Evolutionary conservation across 1,140 invertebrate species (phyloP), one percentile per base, ranked within the genome.

Genomic region (Drosophila littoralis): DNA sequence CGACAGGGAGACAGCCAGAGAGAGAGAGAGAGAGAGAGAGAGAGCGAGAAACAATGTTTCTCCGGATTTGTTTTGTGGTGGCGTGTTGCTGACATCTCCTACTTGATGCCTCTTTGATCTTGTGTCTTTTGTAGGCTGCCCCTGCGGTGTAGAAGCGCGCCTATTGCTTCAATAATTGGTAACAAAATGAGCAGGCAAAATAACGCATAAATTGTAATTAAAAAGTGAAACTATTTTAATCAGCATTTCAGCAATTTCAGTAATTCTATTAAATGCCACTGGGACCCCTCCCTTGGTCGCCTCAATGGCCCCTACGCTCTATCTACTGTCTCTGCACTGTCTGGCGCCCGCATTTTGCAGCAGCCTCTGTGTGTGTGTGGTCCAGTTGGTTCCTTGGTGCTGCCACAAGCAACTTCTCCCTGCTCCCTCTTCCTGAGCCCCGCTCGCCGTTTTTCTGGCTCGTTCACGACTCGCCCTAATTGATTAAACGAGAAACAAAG

Each of bases 211-310:
- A 88, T 88, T 54, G 80, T 89, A 89, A 88, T 88, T 88, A 88
- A 88, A 89, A 89, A 88, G 83, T 88, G 84, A 79, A 89, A 88
- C 84, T 88, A 88, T 88, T 88, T 88, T 83, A 88, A 88, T 88
- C 79, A 89, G 76, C 65, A 77, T 88, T 88, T 86, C 83, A 88
- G 83, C 83, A 89, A 83, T 88, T 88, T 86, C 83, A 88, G 83
- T 84, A 89, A 83, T 88, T 89, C 83, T 80, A 88, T 88, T 88
- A 88, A 51, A 46, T 52, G 40, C 35, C 42, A 35, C 15, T 52
- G 42, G 8, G n/a, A 7, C 12, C 28, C 9, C 5, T 10, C 36
- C 0, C 63, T 22, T 6, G 6, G 17, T 8, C 17, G 12, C 28
- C 12, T 12, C 4, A 10, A 1, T 33, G 32, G 9, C 13, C 35